Percentiles rank a stretch among this genome's conserved stretches.
phyloP scores from a whole-genome alignment of 2,113 vertebrate species.

The Leiothrix lutea region DNA sequence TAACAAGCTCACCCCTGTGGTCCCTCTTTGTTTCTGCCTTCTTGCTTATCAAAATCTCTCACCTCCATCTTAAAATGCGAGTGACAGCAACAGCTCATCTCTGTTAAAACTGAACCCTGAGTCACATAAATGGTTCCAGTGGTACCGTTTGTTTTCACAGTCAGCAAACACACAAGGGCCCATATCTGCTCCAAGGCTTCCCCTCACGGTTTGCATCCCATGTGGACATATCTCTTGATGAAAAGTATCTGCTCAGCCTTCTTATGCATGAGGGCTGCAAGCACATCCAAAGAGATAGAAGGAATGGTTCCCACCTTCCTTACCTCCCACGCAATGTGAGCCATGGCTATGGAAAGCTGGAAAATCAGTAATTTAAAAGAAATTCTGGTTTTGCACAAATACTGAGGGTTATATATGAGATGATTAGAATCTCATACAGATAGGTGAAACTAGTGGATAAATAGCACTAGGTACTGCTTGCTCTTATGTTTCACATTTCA shows the following conservation, averaged over 20 bases:
- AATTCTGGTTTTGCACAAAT: neutral
- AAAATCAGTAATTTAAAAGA: neutral
- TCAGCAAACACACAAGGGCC: neutral
- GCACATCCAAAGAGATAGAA: neutral
- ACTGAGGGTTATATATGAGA: neutral
- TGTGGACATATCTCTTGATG: neutral
- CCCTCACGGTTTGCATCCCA: neutral
- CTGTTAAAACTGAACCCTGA: neutral
- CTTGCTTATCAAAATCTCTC: neutral
- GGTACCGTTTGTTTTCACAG: neutral
- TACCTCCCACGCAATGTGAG: neutral
- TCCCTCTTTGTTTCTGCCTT: neutral
- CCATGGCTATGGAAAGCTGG: neutral
- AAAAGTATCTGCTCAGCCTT: neutral
- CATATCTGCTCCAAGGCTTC: neutral
- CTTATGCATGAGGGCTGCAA: neutral
- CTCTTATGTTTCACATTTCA: neutral
- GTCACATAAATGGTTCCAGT: neutral
- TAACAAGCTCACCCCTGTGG: neutral
- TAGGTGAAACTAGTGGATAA: neutral
- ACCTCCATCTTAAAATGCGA: neutral
- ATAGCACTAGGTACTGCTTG: neutral
- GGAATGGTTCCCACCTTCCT: neutral
- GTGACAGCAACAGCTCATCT: neutral
- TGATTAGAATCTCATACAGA: neutral